Conservation (phyloP, 2,888 invertebrate genomes). For the Ophion slaviceki region DNA sequence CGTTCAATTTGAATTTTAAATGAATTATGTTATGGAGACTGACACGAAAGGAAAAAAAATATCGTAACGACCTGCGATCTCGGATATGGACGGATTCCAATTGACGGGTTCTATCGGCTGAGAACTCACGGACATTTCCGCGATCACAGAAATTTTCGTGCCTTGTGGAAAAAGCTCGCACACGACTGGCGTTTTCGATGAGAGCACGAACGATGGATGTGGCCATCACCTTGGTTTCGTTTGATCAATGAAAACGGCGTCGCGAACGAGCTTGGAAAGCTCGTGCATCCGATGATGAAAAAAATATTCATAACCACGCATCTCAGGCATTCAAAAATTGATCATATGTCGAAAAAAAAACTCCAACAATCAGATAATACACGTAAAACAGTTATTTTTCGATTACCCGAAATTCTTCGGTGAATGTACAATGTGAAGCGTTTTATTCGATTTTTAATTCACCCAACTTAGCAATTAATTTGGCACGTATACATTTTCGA, state of each 20-base stretch:
- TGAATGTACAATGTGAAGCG: background rate
- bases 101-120: conserved; percentile 44
- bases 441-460: background rate
- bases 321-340: background rate
- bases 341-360: background rate
- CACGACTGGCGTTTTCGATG: conserved; percentile 45
- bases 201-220: background rate
- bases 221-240: conserved; percentile 55
- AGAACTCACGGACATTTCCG: conserved; percentile 59
- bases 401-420: too few species aligned
- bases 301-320: background rate
- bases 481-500: too few species aligned
- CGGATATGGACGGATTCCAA: conserved; percentile 66
- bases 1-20: background rate
- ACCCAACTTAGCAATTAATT: too few species aligned
- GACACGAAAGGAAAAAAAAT: background rate
- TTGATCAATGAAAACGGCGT: conserved; percentile 60
- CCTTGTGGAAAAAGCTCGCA: conserved; percentile 30
- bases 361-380: background rate
- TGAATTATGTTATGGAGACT: background rate
- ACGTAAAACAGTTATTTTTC: background rate
- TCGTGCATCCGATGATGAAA: background rate
- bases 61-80: conserved; percentile 59
- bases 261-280: conserved; percentile 22
- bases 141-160: conserved; percentile 23